Conservation (phyloP, 2,113 vertebrate genomes). For the Ia io region DNA sequence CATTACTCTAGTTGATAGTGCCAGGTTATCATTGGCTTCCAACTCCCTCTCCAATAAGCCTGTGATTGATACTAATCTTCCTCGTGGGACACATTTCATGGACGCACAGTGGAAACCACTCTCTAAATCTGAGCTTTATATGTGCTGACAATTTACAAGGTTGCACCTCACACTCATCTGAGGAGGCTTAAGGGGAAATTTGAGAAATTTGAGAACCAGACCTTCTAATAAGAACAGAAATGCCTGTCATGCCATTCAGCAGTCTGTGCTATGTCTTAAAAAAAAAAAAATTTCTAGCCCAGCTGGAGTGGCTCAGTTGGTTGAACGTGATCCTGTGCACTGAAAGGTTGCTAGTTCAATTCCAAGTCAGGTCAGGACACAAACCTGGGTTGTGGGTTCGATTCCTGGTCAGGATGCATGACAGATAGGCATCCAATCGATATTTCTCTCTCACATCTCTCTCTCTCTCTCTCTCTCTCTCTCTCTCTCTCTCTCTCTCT, state of each 20-base stretch:
- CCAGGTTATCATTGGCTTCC: constrained; percentile 85
- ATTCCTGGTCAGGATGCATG: not conserved
- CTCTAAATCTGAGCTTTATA: constrained; percentile 85
- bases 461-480: too few relatives aligned
- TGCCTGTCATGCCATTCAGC: constrained; percentile 47
- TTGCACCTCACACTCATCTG: constrained; percentile 81
- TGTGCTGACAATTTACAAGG: constrained; percentile 83
- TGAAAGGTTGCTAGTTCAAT: not conserved
- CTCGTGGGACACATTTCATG: constrained; percentile 83
- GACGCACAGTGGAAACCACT: constrained; percentile 80
- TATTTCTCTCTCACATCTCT: not conserved
- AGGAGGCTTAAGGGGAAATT: constrained; percentile 77
- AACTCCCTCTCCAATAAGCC: constrained; percentile 86
- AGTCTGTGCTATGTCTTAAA: not conserved
- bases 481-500: too few relatives aligned
- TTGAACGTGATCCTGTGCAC: not conserved
- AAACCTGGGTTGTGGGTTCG: not conserved
- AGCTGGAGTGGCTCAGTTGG: not conserved
- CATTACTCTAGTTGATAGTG: constrained; percentile 85
- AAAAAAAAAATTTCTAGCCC: not conserved
- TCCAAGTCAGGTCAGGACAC: not conserved
- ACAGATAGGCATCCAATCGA: not conserved
- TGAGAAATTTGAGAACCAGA: constrained; percentile 74
- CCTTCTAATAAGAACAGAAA: constrained; percentile 74
- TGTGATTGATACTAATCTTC: constrained; percentile 89